Evolutionary conservation across 2,113 vertebrate genomes (phyloP).

Genomic region (Boulengeromyrus knoepffleri): DNA sequence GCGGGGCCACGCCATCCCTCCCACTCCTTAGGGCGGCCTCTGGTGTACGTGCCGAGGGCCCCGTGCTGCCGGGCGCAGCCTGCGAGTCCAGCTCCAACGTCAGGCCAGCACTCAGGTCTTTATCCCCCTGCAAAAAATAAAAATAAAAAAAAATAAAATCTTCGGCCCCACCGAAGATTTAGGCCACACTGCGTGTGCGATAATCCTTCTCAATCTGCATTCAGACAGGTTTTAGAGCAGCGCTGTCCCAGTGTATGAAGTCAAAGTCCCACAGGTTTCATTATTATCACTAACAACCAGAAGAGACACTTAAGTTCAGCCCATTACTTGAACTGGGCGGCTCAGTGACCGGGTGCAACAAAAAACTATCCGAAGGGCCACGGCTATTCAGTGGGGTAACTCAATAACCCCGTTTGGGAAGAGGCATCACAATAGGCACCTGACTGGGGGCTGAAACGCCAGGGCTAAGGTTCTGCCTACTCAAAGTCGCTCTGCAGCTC

Average conservation of each 20-base stretch:
- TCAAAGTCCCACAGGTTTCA: neutral
- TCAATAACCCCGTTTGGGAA: neutral
- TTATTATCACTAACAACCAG: neutral
- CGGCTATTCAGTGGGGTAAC: neutral
- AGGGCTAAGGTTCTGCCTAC: neutral
- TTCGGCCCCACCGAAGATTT: neutral
- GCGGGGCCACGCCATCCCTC: slow-evolving; percentile 59
- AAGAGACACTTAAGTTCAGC: neutral
- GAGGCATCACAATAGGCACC: neutral
- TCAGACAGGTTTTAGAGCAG: neutral
- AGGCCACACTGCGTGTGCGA: neutral
- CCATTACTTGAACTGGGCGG: neutral
- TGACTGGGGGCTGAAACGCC: neutral
- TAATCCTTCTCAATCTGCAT: neutral
- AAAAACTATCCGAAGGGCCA: neutral
- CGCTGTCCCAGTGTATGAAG: neutral
- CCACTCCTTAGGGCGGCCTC: slow-evolving; percentile 61
- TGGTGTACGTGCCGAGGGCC: slow-evolving; percentile 47
- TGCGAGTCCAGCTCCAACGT: slow-evolving; percentile 38
- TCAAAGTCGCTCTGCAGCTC: neutral
- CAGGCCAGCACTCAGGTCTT: slow-evolving; percentile 30
- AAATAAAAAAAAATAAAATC: no score
- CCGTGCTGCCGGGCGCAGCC: slow-evolving; percentile 37
- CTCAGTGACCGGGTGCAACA: neutral
- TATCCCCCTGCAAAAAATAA: slow-evolving; percentile 37